A percentile compares a stretch with the other conserved stretches of the same genome.
Evolutionary conservation across 2,113 vertebrate species (phyloP).

Genomic region (Nansenia antarctica): DNA sequence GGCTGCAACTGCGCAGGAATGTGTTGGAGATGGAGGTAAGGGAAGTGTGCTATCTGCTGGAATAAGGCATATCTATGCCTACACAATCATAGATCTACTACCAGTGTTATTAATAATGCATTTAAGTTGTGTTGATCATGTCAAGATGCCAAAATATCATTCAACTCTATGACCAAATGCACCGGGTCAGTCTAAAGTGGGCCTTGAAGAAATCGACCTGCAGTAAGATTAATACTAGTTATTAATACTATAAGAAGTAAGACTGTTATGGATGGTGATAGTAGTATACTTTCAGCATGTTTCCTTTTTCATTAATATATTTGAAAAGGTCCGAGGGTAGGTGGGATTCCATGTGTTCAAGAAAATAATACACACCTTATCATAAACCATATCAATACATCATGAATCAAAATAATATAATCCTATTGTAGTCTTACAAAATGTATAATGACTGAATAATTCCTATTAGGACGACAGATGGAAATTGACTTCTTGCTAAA

Average conservation of each 20-base stretch:
- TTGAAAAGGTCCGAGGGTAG: no score
- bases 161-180: no score
- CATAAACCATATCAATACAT: no score
- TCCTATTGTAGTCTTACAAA: not conserved
- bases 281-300: not conserved
- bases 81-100: no score
- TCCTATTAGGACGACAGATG: no score
- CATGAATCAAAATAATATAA: not conserved
- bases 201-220: not conserved
- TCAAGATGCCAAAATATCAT: not conserved
- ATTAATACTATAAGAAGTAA: no score
- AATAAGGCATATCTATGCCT: not conserved
- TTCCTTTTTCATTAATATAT: not conserved
- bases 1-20: slow-evolving; percentile 64
- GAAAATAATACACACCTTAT: no score
- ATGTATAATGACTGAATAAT: not conserved
- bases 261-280: no score
- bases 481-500: no score
- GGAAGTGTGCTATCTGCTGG: slow-evolving; percentile 1
- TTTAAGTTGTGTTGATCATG: not conserved
- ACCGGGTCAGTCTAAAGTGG: not conserved
- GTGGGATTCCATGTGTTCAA: no score
- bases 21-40: slow-evolving; percentile 51
- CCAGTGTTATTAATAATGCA: not conserved
- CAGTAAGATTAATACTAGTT: not conserved